Conservation (phyloP, 2,797 vertebrate genomes). For the Mastacembelus armatus region DNA sequence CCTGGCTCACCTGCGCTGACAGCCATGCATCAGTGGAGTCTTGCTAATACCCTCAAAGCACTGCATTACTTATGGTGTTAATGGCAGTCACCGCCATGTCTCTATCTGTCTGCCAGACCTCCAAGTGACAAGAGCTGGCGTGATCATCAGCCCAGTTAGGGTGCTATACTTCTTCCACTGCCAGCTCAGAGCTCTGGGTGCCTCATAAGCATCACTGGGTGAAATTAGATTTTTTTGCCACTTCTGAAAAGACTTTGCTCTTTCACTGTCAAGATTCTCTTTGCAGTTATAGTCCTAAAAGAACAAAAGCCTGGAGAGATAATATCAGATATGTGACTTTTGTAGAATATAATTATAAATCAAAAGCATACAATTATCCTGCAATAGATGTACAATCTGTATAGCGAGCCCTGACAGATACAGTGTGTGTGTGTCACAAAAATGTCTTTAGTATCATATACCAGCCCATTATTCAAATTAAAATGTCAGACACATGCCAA, state of each 20-base stretch:
- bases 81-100: constrained; percentile 54
- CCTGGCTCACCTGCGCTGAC: constrained; percentile 62
- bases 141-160: constrained; percentile 66
- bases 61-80: constrained; percentile 67
- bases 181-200: constrained; percentile 60
- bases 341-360: constrained; percentile 57
- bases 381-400: constrained; percentile 28
- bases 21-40: constrained; percentile 56
- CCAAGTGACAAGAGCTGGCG: constrained; percentile 65
- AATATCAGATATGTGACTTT: constrained; percentile 48
- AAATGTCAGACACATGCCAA: constrained; percentile 39
- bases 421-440: constrained; percentile 26
- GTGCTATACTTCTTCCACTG: constrained; percentile 67
- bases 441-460: constrained; percentile 40
- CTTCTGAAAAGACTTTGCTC: constrained; percentile 64
- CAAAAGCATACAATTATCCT: constrained; percentile 51
- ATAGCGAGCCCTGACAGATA: constrained; percentile 46
- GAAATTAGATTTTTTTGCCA: constrained; percentile 75
- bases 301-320: constrained; percentile 44
- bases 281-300: constrained; percentile 23
- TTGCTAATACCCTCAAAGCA: constrained; percentile 62
- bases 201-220: constrained; percentile 56
- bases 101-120: constrained; percentile 72
- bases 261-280: constrained; percentile 39
- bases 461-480: constrained; percentile 45